phyloP scores from a whole-genome alignment of 2,888 invertebrate species.

The Halictus quadricinctus region DNA sequence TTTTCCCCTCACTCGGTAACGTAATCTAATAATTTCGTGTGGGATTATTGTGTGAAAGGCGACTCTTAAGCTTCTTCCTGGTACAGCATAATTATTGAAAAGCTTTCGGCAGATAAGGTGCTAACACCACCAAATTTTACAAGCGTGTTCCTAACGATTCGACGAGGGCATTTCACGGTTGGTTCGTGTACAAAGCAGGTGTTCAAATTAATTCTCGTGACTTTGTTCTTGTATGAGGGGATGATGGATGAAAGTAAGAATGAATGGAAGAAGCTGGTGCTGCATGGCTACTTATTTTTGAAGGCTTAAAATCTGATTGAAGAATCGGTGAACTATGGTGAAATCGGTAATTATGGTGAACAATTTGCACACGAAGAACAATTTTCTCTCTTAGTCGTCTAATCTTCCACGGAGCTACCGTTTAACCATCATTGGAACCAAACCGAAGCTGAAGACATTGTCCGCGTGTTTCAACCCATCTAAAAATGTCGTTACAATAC shows the following conservation, averaged over 20 bases:
- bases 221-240: no score
- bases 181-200: no score
- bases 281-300: not conserved
- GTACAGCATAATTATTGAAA: not conserved
- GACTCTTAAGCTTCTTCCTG: not conserved
- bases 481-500: not conserved
- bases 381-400: not conserved
- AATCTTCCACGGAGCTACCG: not conserved
- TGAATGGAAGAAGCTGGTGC: no score
- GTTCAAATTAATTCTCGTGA: no score
- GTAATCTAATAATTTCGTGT: not conserved
- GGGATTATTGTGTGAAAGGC: not conserved
- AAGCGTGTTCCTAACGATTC: no score
- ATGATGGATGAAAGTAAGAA: not conserved
- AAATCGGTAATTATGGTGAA: not conserved
- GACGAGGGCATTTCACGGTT: no score
- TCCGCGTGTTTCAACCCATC: not conserved
- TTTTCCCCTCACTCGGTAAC: not conserved
- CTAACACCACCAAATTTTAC: no score
- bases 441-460: not conserved
- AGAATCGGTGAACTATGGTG: no score
- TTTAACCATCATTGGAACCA: not conserved
- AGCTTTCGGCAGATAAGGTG: not conserved
- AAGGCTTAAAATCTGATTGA: not conserved
- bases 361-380: not conserved